Conservation (phyloP, 2,113 vertebrate genomes). For the Labrus mixtus region DNA sequence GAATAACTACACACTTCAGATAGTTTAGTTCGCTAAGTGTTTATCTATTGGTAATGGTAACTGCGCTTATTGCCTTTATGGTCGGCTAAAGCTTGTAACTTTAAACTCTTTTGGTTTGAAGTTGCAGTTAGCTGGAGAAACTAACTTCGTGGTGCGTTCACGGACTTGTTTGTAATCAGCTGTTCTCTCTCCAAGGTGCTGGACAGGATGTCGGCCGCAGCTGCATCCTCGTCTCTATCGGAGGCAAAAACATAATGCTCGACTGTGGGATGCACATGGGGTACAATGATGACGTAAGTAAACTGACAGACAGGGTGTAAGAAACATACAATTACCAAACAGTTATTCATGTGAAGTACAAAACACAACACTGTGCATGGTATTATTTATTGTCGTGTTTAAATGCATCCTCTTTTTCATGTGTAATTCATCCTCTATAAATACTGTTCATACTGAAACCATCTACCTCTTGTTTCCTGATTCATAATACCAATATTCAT, state of each 20-base stretch:
- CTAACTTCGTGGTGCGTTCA: not conserved
- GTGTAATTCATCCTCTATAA: too few relatives aligned
- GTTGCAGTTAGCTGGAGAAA: not conserved
- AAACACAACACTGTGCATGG: too few relatives aligned
- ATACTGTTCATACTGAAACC: too few relatives aligned
- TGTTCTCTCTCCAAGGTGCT: conserved; percentile 83
- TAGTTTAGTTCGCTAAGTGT: not conserved
- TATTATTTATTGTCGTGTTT: too few relatives aligned
- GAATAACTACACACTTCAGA: not conserved
- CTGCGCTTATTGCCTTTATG: fast-evolving
- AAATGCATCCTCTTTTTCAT: too few relatives aligned
- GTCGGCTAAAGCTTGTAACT: not conserved
- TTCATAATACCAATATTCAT: too few relatives aligned
- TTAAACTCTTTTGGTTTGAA: fast-evolving
- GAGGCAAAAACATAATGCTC: conserved; percentile 97
- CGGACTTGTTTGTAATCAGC: not conserved
- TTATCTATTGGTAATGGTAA: fast-evolving
- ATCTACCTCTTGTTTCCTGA: too few relatives aligned
- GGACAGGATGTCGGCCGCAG: conserved; percentile 98
- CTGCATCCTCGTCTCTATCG: conserved; percentile 96
- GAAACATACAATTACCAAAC: too few relatives aligned
- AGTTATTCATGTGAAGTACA: too few relatives aligned
- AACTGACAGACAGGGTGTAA: too few relatives aligned
- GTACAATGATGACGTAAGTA: conserved; percentile 94
- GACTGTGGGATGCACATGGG: conserved; percentile 99